phyloP scores from a whole-genome alignment of 2,888 invertebrate species.

The Himalopsyche japonica region DNA sequence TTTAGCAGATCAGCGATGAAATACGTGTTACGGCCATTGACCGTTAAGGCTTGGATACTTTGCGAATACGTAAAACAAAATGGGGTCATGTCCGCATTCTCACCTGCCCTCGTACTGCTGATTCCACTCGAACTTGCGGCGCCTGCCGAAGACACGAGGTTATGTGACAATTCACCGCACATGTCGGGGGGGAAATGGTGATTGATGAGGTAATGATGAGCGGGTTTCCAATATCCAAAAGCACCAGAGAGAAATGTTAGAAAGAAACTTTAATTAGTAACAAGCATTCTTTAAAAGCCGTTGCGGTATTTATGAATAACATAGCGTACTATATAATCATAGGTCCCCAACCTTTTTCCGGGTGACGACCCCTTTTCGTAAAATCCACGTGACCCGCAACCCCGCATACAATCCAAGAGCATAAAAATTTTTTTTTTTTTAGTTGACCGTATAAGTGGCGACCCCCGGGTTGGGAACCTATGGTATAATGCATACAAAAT shows the following conservation, averaged over 20 bases:
- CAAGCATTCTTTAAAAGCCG: not conserved
- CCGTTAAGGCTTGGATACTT: not conserved
- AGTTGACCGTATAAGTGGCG: too few relatives aligned
- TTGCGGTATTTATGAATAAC: not conserved
- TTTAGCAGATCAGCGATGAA: too few relatives aligned
- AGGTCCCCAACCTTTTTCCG: too few relatives aligned
- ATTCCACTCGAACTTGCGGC: conserved; percentile 54
- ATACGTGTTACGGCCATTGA: conserved; percentile 1
- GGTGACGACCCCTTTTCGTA: too few relatives aligned
- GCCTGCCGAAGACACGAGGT: conserved; percentile 44
- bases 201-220: not conserved
- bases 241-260: not conserved
- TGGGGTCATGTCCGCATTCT: conserved; percentile 43
- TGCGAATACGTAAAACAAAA: conserved; percentile 11
- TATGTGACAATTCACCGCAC: not conserved
- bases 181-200: not conserved
- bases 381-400: too few relatives aligned
- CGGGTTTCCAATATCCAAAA: not conserved
- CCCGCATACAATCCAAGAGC: too few relatives aligned
- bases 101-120: conserved; percentile 57
- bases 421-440: too few relatives aligned
- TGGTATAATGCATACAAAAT: too few relatives aligned
- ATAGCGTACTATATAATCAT: too few relatives aligned
- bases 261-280: not conserved
- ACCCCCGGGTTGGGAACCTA: too few relatives aligned